These are phyloP conservation scores for Oreochromis aureus DNA, from an alignment of 2,113 vertebrate species.

Conservation along the genomic window DNA sequence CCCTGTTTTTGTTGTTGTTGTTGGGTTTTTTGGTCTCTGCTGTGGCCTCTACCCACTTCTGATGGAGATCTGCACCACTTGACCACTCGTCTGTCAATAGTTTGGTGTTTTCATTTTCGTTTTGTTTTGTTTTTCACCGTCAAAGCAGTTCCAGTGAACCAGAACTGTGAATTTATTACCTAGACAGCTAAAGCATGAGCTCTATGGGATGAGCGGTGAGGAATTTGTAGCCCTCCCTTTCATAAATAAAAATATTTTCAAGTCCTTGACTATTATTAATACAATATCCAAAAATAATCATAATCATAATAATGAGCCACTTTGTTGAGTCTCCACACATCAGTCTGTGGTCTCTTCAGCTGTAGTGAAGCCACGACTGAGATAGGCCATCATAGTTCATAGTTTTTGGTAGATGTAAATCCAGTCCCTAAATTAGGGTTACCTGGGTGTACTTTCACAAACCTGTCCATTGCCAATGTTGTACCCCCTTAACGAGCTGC, in stretches of 20 bases:
- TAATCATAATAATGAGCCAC: background rate
- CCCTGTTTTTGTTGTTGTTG: accelerated
- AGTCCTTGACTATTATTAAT: background rate
- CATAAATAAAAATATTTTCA: background rate
- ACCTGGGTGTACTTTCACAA: background rate
- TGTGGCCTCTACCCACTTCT: background rate
- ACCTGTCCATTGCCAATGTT: background rate
- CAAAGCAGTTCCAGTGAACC: background rate
- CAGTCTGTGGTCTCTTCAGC: background rate
- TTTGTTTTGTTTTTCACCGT: background rate
- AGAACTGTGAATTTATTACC: background rate
- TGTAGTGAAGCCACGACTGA: background rate
- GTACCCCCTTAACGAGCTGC: background rate
- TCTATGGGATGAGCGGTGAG: background rate
- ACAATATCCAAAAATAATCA: background rate
- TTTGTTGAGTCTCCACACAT: background rate
- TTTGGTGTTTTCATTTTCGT: background rate
- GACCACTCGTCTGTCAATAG: background rate
- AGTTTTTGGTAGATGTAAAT: background rate
- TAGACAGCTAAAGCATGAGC: background rate
- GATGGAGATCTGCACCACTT: background rate
- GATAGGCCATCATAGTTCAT: background rate
- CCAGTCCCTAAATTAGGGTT: background rate
- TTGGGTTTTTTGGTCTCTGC: background rate
- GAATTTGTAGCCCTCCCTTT: background rate